These are phyloP conservation scores for Nothocercus julius DNA, from an alignment of 2,113 vertebrate species.

Conservation along the genomic window DNA sequence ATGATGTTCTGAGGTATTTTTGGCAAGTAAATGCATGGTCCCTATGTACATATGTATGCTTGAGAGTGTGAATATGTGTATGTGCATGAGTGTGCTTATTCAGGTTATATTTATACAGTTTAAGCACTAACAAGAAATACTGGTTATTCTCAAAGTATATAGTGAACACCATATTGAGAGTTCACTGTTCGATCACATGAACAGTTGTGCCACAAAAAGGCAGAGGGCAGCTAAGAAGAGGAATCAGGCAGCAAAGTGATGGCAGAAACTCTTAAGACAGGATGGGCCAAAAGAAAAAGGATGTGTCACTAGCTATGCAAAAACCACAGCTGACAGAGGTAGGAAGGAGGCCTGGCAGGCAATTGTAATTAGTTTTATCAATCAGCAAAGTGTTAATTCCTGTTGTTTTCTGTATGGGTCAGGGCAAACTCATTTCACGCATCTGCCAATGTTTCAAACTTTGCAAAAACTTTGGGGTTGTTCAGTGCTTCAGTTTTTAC, in stretches of 20 bases:
- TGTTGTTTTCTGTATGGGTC: neutral
- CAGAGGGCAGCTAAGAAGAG: neutral
- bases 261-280: neutral
- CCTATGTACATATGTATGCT: neutral
- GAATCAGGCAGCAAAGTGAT: neutral
- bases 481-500: neutral
- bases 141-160: neutral
- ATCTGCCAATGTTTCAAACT: neutral
- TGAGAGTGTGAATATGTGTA: neutral
- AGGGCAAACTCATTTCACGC: neutral
- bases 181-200: neutral
- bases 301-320: neutral
- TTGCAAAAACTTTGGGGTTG: neutral
- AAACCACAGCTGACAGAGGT: rapidly evolving
- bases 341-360: neutral
- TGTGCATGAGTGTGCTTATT: neutral
- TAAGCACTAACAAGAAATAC: neutral
- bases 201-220: neutral
- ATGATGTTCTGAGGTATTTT: rapidly evolving
- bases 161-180: neutral
- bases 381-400: neutral
- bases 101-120: neutral
- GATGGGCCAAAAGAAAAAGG: neutral
- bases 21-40: neutral
- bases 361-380: neutral